Evolutionary conservation across 2,888 invertebrate species (phyloP).

Genomic region (Andrena praecox): DNA sequence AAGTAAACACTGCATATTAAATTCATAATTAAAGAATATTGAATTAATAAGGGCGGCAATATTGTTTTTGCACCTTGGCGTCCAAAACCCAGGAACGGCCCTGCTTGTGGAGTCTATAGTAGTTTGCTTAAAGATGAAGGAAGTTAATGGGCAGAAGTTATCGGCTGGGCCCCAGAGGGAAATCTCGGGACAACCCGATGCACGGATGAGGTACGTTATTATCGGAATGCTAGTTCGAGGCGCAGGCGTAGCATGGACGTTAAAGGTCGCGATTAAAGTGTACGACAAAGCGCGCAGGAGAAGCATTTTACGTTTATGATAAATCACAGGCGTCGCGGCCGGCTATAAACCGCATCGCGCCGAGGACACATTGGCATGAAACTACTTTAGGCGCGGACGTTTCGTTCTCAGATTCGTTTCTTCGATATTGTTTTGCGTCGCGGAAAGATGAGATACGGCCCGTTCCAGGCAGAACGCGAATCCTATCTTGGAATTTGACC

Average conservation of each 20-base stretch:
- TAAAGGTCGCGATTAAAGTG: conserved; percentile 33
- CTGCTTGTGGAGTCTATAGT: no score
- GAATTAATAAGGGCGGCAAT: no score
- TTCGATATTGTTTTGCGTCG: background rate
- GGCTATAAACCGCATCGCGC: conserved; percentile 32
- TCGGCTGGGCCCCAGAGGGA: background rate
- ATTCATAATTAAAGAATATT: no score
- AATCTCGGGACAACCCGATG: background rate
- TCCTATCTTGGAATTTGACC: background rate
- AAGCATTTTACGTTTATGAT: conserved; percentile 37
- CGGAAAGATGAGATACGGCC: background rate
- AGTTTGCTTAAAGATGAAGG: no score
- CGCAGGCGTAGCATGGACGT: background rate
- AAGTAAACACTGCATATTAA: no score
- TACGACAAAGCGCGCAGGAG: conserved; percentile 11
- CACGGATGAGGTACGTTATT: conserved; percentile 23
- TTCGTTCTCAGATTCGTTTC: background rate
- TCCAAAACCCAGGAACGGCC: no score
- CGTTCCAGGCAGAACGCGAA: conserved; percentile 1
- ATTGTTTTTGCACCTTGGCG: no score
- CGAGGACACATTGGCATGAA: conserved; percentile 18
- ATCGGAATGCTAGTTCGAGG: background rate
- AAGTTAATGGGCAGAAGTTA: no score
- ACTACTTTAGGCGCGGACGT: conserved; percentile 2
- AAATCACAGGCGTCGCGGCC: conserved; percentile 39